phyloP scores from a whole-genome alignment of 2,797 vertebrate species.

The Coluber constrictor region DNA sequence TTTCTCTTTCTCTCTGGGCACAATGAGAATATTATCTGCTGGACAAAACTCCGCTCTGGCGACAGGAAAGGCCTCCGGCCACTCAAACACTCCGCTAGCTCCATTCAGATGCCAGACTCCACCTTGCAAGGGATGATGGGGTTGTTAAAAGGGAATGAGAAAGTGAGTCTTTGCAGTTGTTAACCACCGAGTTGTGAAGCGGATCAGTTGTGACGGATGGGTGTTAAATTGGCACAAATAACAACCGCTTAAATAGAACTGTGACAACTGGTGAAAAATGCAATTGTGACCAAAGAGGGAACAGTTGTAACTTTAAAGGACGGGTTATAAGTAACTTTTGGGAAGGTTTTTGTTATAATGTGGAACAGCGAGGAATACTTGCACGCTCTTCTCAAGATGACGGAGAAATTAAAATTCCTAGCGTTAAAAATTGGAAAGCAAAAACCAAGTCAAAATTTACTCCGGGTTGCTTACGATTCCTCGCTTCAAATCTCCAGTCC shows the following conservation, averaged over 20 bases:
- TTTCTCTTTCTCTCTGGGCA: too few relatives aligned
- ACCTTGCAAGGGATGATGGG: too few relatives aligned
- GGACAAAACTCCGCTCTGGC: too few relatives aligned
- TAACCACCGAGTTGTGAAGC: not conserved
- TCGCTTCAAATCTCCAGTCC: not conserved
- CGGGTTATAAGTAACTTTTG: too few relatives aligned
- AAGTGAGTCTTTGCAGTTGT: not conserved
- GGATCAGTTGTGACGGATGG: not conserved
- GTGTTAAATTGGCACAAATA: not conserved
- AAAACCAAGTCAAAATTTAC: not conserved
- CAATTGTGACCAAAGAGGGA: not conserved
- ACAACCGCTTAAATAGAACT: not conserved
- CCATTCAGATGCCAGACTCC: too few relatives aligned
- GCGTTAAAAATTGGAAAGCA: not conserved
- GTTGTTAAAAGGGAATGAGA: too few relatives aligned
- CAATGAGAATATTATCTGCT: too few relatives aligned
- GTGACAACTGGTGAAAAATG: not conserved
- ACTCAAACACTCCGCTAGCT: too few relatives aligned
- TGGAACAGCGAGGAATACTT: not conserved
- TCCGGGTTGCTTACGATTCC: not conserved
- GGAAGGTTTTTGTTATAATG: fast-evolving
- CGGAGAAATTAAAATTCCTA: not conserved
- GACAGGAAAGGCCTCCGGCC: too few relatives aligned
- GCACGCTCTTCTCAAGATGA: not conserved
- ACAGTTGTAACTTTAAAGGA: too few relatives aligned